Conservation (phyloP, 2,113 vertebrate species). For the Gasterosteus aculeatus region DNA sequence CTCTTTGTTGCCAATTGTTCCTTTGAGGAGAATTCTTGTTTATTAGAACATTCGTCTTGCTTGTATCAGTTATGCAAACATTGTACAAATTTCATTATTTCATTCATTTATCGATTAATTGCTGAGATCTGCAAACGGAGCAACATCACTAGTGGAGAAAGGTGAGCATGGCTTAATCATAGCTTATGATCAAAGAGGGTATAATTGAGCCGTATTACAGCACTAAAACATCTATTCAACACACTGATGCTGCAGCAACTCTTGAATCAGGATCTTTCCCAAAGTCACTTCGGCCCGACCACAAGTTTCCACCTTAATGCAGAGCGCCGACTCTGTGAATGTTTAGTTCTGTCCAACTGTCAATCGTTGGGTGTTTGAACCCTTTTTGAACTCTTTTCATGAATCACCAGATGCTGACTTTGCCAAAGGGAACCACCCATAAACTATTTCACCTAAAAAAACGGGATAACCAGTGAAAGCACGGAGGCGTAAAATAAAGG, state of each 20-base stretch:
- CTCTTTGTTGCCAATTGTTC: not conserved
- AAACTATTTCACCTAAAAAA: too few species aligned
- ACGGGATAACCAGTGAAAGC: too few species aligned
- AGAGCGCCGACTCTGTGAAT: too few species aligned
- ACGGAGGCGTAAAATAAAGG: too few species aligned
- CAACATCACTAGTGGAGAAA: not conserved
- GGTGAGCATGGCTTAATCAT: not conserved
- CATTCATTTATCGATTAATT: not conserved
- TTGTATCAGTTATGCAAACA: not conserved
- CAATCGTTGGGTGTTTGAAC: too few species aligned
- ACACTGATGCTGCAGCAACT: not conserved
- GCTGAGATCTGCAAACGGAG: not conserved
- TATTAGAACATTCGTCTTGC: not conserved
- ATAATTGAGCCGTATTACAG: not conserved
- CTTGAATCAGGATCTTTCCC: not conserved
- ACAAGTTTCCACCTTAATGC: too few species aligned
- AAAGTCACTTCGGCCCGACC: not conserved
- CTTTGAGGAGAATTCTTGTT: not conserved
- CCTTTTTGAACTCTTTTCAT: too few species aligned
- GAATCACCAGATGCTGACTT: too few species aligned
- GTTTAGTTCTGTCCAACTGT: too few species aligned
- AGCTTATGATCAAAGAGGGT: not conserved
- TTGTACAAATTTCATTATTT: not conserved
- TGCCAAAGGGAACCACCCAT: too few species aligned
- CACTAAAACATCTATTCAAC: not conserved